Base-by-base conservation (phyloP, 2,888 invertebrate species). In the Tanytarsus gracilentus region DNA sequence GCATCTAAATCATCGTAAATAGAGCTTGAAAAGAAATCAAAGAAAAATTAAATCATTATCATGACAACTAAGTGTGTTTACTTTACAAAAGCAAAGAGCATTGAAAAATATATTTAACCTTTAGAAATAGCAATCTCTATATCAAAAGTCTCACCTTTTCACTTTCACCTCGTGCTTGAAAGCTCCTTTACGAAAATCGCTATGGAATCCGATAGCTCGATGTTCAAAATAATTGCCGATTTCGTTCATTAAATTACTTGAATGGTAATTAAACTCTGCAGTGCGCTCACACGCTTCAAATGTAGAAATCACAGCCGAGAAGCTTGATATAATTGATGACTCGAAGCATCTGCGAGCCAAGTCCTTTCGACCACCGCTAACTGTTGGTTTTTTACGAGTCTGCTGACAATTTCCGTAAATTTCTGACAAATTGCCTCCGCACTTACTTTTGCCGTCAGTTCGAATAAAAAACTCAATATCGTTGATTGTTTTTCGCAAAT, bases 391-490 rank as follows among this genome's bases (percentile, higher is more conserved):
- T 8, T 18, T 14, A 9, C 7, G 18, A 4, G 11, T 16, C 8
- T 21, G 11, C 16, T 30, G 27, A n/a, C n/a, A 16, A 27, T 16
- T 6, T 8, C 27, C 11, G 27, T 29, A 30, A 4, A 60, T 25
- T 33, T n/a, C 9, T 25, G 27, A 36, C 48, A 48, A 50, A 60
- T 23, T 50, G 9, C 14, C 56, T 8, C 11, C 26, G 5, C 16
- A 18, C 8, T 14, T 25, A n/a, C 44, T 30, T 2, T 44, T 23
- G 23, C 44, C 23, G 7, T 44, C 77, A 58, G 81, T 81, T 63
- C 79, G 75, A 64, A 83, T 73, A 70, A 83, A 82, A 71, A 84
- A 87, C 68, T 90, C 88, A 63, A 89, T 72, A 66, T 83, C 83
- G 61, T 87, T 76, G 39, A 88, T 75, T 11, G 85, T 82, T 72